phyloP scores from a whole-genome alignment of 2,888 invertebrate species.

The Drosophila stalkeri region DNA sequence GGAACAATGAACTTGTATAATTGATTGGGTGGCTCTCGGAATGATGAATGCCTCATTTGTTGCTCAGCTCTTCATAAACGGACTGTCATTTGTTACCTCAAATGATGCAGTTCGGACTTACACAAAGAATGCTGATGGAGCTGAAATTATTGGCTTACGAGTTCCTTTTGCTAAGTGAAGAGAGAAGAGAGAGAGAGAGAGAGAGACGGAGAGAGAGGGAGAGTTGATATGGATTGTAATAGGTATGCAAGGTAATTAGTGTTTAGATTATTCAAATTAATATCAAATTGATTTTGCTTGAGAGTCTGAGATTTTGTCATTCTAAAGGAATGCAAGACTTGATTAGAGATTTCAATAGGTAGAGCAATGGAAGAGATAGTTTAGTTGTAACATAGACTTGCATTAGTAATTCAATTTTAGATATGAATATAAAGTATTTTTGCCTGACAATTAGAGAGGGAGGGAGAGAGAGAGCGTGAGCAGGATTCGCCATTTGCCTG shows the following conservation, averaged over 20 bases:
- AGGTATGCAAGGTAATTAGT: not conserved
- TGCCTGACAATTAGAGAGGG: not conserved
- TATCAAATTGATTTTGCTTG: not conserved
- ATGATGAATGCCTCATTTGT: conserved; percentile 74
- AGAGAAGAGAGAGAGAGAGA: not conserved
- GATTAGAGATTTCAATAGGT: not conserved
- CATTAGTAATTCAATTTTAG: not conserved
- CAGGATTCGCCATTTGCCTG: conserved; percentile 55
- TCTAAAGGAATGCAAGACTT: not conserved
- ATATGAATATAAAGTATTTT: not conserved
- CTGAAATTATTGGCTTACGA: conserved; percentile 50
- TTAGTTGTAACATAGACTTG: not conserved
- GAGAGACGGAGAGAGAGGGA: too few relatives aligned
- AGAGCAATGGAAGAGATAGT: not conserved
- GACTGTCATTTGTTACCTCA: conserved; percentile 57
- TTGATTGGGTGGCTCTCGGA: conserved; percentile 64
- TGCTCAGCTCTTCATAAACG: conserved; percentile 61
- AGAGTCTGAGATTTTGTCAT: not conserved
- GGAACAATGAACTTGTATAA: conserved; percentile 43
- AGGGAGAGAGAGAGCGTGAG: conserved; percentile 9
- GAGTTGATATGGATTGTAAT: not conserved
- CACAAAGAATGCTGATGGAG: conserved; percentile 18
- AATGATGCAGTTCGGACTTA: conserved; percentile 43
- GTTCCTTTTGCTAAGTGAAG: conserved; percentile 5
- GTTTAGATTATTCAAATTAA: conserved; percentile 4